Percentiles rank a stretch among this genome's conserved stretches.
Evolutionary conservation across 2,113 vertebrate species (phyloP).

Genomic region (Chaetops frenatus): DNA sequence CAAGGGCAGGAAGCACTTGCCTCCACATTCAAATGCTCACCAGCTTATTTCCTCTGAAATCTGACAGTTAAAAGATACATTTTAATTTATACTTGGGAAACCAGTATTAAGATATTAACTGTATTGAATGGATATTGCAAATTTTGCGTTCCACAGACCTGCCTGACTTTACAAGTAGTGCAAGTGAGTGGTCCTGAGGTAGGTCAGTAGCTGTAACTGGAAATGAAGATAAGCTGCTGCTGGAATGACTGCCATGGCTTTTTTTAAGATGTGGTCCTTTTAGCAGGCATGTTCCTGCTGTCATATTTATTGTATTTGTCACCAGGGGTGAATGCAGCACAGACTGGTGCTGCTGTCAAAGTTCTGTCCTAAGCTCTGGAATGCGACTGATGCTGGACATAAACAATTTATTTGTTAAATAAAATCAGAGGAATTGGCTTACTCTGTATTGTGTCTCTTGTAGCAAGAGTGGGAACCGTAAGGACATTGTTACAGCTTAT

Average conservation of each 20-base stretch:
- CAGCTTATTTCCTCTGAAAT: not conserved
- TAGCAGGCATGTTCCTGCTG: not conserved
- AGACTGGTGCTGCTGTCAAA: not conserved
- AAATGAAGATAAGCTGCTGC: not conserved
- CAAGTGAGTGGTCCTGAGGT: not conserved
- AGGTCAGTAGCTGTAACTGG: not conserved
- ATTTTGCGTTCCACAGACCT: not conserved
- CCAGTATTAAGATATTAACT: not conserved
- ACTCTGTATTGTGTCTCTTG: not conserved
- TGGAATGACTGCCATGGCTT: not conserved
- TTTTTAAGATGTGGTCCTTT: not conserved
- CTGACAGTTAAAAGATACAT: not conserved
- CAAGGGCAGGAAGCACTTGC: not conserved
- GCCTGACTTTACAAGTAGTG: not conserved
- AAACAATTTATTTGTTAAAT: not conserved
- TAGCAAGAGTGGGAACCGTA: not conserved
- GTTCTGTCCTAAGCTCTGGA: not conserved
- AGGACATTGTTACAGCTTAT: not conserved
- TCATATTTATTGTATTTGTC: not conserved
- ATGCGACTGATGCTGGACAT: not conserved
- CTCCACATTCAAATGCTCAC: not conserved
- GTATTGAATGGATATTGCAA: not conserved
- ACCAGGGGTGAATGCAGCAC: not conserved
- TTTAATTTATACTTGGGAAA: not conserved
- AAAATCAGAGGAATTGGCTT: not conserved